These are phyloP conservation scores for Chelmon rostratus DNA, from an alignment of 2,797 vertebrate genomes.

Conservation along the genomic window DNA sequence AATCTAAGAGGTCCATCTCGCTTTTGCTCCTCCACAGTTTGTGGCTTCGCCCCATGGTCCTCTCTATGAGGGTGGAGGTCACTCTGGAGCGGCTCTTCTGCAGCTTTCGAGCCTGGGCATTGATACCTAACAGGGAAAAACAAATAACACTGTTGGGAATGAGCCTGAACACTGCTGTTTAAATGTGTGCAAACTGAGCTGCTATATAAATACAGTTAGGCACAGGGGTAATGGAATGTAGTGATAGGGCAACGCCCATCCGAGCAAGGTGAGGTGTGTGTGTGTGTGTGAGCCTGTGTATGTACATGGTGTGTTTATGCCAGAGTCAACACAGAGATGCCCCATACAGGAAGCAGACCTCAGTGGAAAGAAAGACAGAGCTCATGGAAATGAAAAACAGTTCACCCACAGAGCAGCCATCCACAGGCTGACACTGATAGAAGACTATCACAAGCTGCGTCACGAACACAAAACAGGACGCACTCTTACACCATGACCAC, in stretches of 20 bases:
- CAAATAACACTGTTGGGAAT: constrained; percentile 16
- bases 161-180: neutral
- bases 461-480: constrained; percentile 79
- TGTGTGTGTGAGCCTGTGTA: constrained; percentile 23
- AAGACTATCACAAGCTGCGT: constrained; percentile 58
- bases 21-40: constrained; percentile 85
- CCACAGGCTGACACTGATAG: constrained; percentile 71
- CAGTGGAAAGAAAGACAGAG: constrained; percentile 77
- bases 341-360: constrained; percentile 77
- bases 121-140: constrained; percentile 82
- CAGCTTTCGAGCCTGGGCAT: constrained; percentile 88
- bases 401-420: constrained; percentile 61
- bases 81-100: constrained; percentile 88
- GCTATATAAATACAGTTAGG: constrained; percentile 31
- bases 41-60: constrained; percentile 47
- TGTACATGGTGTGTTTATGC: constrained; percentile 51
- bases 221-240: constrained; percentile 36
- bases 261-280: constrained; percentile 39
- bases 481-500: constrained; percentile 46
- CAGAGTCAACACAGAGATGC: constrained; percentile 79
- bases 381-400: constrained; percentile 68
- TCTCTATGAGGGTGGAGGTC: constrained; percentile 79
- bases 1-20: constrained; percentile 81
- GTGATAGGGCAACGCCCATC: constrained; percentile 55
- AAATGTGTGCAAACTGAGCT: constrained; percentile 21